Conservation (phyloP, 1,140 invertebrate species). For the Luehdorfia chinensis region DNA sequence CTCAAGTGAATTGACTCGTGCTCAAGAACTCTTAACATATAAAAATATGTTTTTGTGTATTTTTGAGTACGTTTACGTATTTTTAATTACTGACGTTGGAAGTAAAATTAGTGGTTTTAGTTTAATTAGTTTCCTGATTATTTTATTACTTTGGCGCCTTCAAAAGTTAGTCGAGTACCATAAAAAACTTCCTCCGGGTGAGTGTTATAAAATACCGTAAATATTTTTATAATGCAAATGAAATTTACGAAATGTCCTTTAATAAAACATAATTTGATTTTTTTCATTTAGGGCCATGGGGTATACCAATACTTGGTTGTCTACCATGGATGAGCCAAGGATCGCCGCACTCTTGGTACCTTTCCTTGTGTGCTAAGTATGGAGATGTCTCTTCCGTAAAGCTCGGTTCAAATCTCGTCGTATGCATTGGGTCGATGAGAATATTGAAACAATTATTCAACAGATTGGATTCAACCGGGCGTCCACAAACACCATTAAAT, state of each 20-base stretch:
- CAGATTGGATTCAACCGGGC: conserved; percentile 27
- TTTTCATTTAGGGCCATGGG: conserved; percentile 35
- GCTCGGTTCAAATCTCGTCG: conserved; percentile 28
- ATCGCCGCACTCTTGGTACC: conserved; percentile 26
- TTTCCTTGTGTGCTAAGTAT: conserved; percentile 24
- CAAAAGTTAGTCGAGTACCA: conserved; percentile 21
- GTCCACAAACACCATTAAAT: conserved; percentile 34
- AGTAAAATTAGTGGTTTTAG: conserved; percentile 4
- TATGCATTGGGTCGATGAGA: conserved; percentile 29
- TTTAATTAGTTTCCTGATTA: neutral
- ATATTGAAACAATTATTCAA: conserved; percentile 30
- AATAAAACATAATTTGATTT: too few species aligned
- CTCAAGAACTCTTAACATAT: neutral
- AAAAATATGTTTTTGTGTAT: conserved; percentile 6
- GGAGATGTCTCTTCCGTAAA: conserved; percentile 33
- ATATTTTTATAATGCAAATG: neutral
- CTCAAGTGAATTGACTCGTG: neutral
- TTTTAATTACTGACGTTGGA: neutral
- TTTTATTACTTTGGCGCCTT: conserved; percentile 15
- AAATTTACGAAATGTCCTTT: too few species aligned
- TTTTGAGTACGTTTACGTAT: conserved; percentile 2
- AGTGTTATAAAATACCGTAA: conserved; percentile 15
- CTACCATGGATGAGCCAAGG: conserved; percentile 27
- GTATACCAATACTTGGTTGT: conserved; percentile 32
- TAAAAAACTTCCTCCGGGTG: conserved; percentile 31